Evolutionary conservation across 2,113 vertebrate species (phyloP), one percentile per base, ranked within the genome.

Genomic region (Nansenia antarctica): DNA sequence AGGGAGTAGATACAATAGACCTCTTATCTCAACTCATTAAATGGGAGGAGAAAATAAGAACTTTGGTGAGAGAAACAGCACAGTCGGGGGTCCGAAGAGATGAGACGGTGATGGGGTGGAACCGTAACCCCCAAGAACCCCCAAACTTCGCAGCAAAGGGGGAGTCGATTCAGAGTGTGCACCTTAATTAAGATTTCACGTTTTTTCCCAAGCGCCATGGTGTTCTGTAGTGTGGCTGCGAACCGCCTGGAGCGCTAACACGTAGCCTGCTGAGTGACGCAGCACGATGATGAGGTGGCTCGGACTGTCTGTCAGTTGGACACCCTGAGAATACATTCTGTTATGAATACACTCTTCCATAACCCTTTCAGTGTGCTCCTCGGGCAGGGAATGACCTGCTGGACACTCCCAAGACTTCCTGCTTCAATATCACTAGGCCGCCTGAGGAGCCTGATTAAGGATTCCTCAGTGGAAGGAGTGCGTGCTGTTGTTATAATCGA

Each of bases 161-260:
- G 72, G 73, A 66, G 71, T 39, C 3, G 67, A 71, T 79, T 83
- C 22, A 2, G 58, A 78, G 72, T 52, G 11, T 62, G 27, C 37
- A 6, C 74, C 45, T 80, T 83, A 84, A 86, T 86, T 85, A 84
- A 85, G 86, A 86, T 87, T 86, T 88, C 86, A 87, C 75, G 72
- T 74, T 81, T 77, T 79, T 77, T 79, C 74, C 78, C 74, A 82
- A 79, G 73, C 26, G 65, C 32, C 29, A 71, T 42, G 14, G 80
- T 80, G 82, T 29, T 57, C 71, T 83, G 74, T 84, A 74, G 74
- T 73, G 69, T 73, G 69, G 69, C 60, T 78, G 62, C 52, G 75
- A 62, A 67, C 5, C 18, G 79, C 82, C 81, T 66, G 73, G 72
- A 71, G 82, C 83, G 22, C 45, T 49, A 6, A 1, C 45, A 5